A percentile compares a stretch with the other conserved stretches of the same genome.
phyloP scores from a whole-genome alignment of 2,797 vertebrate genomes.

The Acomys russatus region DNA sequence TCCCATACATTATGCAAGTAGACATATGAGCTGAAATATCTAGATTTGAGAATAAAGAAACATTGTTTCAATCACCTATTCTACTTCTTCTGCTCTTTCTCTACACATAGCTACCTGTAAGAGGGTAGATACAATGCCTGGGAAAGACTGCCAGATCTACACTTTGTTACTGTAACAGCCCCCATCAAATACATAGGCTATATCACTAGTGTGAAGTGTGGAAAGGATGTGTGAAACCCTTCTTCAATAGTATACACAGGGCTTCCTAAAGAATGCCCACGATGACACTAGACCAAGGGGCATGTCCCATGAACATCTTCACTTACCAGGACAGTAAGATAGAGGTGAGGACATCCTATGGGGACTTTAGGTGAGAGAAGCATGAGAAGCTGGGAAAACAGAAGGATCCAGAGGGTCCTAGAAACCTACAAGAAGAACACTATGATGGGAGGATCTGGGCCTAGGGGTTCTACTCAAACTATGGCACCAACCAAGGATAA shows the following conservation, averaged over 20 bases:
- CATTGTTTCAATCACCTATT: conserved; percentile 90
- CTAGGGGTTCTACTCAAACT: too few species aligned
- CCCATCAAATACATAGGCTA: conserved; percentile 91
- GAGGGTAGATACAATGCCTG: conserved; percentile 90
- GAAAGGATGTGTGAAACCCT: conserved; percentile 91
- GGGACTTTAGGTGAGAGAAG: too few species aligned
- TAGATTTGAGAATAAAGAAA: conserved; percentile 91
- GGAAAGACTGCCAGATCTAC: conserved; percentile 89
- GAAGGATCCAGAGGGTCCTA: too few species aligned
- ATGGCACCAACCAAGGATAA: too few species aligned
- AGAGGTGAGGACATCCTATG: too few species aligned
- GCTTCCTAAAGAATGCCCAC: conserved; percentile 90
- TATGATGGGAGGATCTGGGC: too few species aligned
- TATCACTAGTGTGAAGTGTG: conserved; percentile 92
- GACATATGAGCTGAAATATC: conserved; percentile 90
- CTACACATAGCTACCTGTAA: conserved; percentile 91
- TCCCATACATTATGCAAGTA: conserved; percentile 88
- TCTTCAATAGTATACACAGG: conserved; percentile 91
- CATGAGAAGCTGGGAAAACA: too few species aligned
- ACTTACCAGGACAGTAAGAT: too few species aligned
- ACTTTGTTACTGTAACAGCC: conserved; percentile 92
- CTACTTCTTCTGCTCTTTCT: conserved; percentile 88
- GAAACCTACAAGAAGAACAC: too few species aligned
- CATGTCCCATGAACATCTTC: too few species aligned
- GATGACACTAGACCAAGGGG: neutral